phyloP scores from a whole-genome alignment of 2,888 invertebrate species.

The Athripsodes cinereus region DNA sequence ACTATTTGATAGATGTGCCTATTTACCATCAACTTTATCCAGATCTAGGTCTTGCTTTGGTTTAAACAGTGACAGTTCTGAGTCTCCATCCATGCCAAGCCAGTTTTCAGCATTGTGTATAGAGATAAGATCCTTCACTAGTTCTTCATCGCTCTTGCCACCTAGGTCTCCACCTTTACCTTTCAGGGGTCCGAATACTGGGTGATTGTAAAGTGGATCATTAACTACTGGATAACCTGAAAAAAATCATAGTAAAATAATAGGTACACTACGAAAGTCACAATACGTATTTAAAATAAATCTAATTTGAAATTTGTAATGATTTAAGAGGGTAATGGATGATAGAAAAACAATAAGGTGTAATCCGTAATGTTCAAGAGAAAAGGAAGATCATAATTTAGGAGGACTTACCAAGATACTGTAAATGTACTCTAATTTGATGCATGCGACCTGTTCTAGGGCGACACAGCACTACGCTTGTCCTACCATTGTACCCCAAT shows the following conservation, averaged over 20 bases:
- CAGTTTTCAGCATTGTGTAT: constrained; percentile 94
- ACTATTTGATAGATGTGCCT: too few relatives aligned
- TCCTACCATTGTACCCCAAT: constrained; percentile 80
- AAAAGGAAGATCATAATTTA: too few relatives aligned
- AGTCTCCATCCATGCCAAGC: constrained; percentile 86
- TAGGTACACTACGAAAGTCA: too few relatives aligned
- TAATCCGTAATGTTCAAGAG: too few relatives aligned
- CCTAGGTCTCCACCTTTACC: constrained; percentile 85
- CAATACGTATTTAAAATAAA: neutral
- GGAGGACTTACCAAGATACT: constrained; percentile 73
- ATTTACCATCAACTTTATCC: constrained; percentile 47
- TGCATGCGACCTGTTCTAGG: constrained; percentile 98
- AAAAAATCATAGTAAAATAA: constrained; percentile 14
- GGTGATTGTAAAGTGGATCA: constrained; percentile 94
- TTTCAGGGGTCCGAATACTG: constrained; percentile 89
- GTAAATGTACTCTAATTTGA: constrained; percentile 97
- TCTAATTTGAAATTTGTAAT: neutral
- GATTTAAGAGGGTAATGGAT: too few relatives aligned
- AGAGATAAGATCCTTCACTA: constrained; percentile 81
- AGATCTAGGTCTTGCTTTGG: constrained; percentile 57
- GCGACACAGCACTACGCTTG: constrained; percentile 89
- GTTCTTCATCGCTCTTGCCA: constrained; percentile 83
- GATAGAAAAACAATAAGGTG: neutral
- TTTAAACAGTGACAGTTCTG: constrained; percentile 73
- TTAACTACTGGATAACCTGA: constrained; percentile 94